Base-by-base conservation (phyloP, 2,888 invertebrate species). In the Pseudococcus longispinus region DNA sequence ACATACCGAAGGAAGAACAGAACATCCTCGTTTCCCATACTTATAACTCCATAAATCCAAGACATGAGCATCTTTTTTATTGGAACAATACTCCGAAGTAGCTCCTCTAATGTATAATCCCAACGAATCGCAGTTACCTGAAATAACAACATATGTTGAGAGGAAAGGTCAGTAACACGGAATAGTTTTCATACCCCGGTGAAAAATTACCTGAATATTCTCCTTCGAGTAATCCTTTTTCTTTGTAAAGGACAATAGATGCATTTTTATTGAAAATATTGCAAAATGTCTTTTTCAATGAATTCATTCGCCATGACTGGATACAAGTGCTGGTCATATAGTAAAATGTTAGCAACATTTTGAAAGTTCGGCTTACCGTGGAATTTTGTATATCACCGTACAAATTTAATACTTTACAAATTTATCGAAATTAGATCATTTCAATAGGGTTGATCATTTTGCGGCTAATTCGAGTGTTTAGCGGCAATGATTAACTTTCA, bases 271-370 rank as follows among this genome's bases (percentile, higher is more conserved):
- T 87, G 11, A 89, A 88, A 51, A 89, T 88, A 42, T 89, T 88
- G 70, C 93, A 92, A 83, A 96, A 92, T 89, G 95, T 94, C 89
- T 93, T 93, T 90, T 93, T 93, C 88, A 96, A 93, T 37, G 94
- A 93, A 85, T 94, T 93, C 88, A 96, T 93, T 87, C 95, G 93
- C 94, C 95, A 95, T 90, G 95, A 94, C 91, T 96, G 96, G 89
- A 96, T 91, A 91, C 95, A 94, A 88, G 96, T 96, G 90, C 96
- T 95, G 90, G 95, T 94, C 92, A 95, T 94, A 91, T 96, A 96
- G 91, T 95, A 95, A 85, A 96, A 91, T 60, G 96, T 96, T 89
- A 96, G 93, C 90, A 96, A 91, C 95, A 95, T 95, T 70, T 26
- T 88, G 55, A 29, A 80, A 37, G 9, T 80, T 42, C 11, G 42